These are phyloP conservation scores for Heliocidaris tuberculata DNA, from an alignment of 35 echinoderm and acorn worm genomes.

Conservation along the genomic window DNA sequence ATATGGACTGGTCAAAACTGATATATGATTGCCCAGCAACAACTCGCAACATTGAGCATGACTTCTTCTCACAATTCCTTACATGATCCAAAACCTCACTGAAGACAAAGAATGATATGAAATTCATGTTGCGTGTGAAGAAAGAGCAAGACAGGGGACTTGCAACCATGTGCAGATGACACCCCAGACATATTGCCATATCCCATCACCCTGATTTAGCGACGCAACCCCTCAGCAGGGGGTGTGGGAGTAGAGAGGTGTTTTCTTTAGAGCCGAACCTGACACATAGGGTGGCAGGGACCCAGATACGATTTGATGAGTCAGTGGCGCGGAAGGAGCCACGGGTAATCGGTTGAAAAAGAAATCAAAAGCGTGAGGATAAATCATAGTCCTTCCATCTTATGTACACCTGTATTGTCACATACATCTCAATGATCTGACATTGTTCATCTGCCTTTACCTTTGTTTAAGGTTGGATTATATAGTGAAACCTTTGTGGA, in stretches of 20 bases:
- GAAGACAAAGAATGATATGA: background rate
- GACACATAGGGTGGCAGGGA: background rate
- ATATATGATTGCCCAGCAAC: too few species aligned
- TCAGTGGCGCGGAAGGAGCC: background rate
- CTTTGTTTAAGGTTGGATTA: background rate
- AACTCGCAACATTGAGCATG: background rate
- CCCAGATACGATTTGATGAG: constrained; percentile 8
- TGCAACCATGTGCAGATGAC: background rate
- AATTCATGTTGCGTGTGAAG: background rate
- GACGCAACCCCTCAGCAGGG: background rate
- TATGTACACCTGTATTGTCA: background rate
- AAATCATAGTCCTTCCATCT: constrained; percentile 7
- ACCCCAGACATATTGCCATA: background rate
- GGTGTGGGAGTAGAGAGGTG: background rate
- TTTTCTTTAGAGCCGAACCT: background rate
- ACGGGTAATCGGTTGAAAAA: constrained; percentile 10
- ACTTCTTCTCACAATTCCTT: background rate
- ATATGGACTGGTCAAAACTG: too few species aligned
- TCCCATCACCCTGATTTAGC: background rate
- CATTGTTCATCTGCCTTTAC: background rate
- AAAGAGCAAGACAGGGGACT: background rate
- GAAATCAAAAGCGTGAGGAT: background rate
- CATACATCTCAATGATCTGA: background rate
- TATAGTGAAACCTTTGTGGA: background rate
- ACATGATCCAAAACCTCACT: background rate